phyloP scores from a whole-genome alignment of 2,113 vertebrate species.

The Aix galericulata region DNA sequence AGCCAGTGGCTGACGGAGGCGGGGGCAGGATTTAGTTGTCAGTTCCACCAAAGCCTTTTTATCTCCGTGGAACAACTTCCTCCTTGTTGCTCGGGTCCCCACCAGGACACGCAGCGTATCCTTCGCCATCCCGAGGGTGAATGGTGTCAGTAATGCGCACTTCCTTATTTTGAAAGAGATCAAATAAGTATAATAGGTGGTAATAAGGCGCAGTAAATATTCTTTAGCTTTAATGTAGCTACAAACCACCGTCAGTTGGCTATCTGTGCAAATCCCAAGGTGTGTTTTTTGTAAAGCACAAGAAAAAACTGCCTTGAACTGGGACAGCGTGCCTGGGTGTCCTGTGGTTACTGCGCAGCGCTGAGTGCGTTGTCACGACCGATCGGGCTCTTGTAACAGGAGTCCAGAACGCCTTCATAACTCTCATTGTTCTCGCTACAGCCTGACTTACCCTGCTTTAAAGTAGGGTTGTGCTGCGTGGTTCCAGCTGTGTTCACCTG shows the following conservation, averaged over 20 bases:
- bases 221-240: not conserved
- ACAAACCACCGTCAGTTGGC: accelerated
- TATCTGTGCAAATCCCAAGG: accelerated
- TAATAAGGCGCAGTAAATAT: not conserved
- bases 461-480: not conserved
- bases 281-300: accelerated
- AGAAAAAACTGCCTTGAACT: not conserved
- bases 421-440: not conserved
- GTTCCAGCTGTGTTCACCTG: not conserved
- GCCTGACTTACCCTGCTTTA: not conserved
- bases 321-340: accelerated
- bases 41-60: not conserved
- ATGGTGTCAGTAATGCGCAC: not conserved
- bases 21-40: not conserved
- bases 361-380: accelerated
- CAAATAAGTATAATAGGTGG: not conserved
- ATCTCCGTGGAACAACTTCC: not conserved
- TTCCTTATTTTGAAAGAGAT: not conserved
- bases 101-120: too few species aligned
- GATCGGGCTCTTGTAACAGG: not conserved
- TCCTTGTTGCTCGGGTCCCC: too few species aligned
- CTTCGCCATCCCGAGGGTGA: not conserved
- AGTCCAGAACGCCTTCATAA: not conserved
- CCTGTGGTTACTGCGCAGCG: accelerated
- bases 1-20: not conserved